A percentile compares a stretch with the other conserved stretches of the same genome.
Conservation (phyloP, 1,140 invertebrate species). For the Drosophila rufa region DNA sequence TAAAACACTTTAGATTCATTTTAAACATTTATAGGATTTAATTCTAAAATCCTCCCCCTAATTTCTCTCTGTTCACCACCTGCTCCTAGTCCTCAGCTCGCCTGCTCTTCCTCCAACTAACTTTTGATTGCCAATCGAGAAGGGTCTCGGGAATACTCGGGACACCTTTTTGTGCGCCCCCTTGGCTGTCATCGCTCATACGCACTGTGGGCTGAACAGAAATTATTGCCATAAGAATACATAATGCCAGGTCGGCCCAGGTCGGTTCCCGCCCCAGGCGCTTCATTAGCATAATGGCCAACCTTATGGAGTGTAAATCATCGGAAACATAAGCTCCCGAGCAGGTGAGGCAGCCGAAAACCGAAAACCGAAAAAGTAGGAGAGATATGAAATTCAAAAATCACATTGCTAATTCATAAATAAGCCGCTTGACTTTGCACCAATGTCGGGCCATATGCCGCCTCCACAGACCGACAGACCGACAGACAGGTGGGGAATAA, state of each 20-base stretch:
- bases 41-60: not conserved
- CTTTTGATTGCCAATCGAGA: constrained; percentile 21
- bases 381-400: constrained; percentile 16
- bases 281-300: constrained; percentile 54
- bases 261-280: constrained; percentile 2
- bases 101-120: not conserved
- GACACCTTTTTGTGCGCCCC: not conserved
- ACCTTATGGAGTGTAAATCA: constrained; percentile 54
- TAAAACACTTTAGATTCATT: too few species aligned
- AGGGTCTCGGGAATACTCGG: not conserved
- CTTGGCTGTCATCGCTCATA: constrained; percentile 29
- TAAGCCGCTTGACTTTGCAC: constrained; percentile 38
- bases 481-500: constrained; percentile 19
- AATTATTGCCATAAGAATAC: constrained; percentile 24
- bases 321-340: constrained; percentile 28
- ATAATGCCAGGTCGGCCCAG: constrained; percentile 12
- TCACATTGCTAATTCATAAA: constrained; percentile 54
- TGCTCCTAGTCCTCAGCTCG: not conserved
- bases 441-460: constrained; percentile 20
- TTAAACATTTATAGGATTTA: too few species aligned
- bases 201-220: constrained; percentile 29
- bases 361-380: not conserved
- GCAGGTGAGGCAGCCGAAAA: constrained; percentile 6
- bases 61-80: not conserved
- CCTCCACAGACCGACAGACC: not conserved